phyloP scores from a whole-genome alignment of 1,140 invertebrate species.

The Hypothenemus hampei region DNA sequence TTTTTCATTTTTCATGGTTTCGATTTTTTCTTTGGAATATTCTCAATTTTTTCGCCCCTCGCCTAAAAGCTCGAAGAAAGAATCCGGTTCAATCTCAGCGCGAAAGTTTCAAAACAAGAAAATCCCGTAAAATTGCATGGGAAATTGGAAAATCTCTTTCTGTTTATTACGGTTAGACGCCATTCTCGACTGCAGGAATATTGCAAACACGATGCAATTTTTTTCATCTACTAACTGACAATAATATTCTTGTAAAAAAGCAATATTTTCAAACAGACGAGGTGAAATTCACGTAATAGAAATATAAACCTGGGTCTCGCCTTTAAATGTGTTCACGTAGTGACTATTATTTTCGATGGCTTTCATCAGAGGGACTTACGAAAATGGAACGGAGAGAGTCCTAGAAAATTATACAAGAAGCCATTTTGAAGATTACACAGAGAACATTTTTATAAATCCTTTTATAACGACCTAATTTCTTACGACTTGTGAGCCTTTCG shows the following conservation, averaged over 20 bases:
- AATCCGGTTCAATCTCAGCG: constrained; percentile 9
- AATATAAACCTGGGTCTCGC: constrained; percentile 9
- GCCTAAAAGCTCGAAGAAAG: not conserved
- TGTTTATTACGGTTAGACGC: too few species aligned
- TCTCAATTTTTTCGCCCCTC: too few species aligned
- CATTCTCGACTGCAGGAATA: too few species aligned
- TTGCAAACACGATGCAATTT: too few species aligned
- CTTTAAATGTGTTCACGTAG: constrained; percentile 14
- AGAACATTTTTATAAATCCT: too few species aligned
- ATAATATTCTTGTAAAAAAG: too few species aligned
- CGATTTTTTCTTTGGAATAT: too few species aligned
- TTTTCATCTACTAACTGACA: too few species aligned
- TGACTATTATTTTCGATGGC: constrained; percentile 18
- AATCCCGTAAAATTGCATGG: constrained; percentile 12
- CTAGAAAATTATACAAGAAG: constrained; percentile 11
- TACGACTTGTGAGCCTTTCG: too few species aligned
- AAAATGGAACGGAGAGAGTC: constrained; percentile 16
- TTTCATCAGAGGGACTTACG: constrained; percentile 14
- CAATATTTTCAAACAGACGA: too few species aligned
- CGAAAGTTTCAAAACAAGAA: constrained; percentile 9
- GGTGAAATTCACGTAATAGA: constrained; percentile 16
- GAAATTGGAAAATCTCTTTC: constrained; percentile 12
- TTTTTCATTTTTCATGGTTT: too few species aligned
- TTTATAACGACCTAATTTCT: too few species aligned
- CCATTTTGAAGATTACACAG: constrained; percentile 13